Evolutionary conservation across 2,113 vertebrate genomes (phyloP).

Genomic region (Calidris pygmaea): DNA sequence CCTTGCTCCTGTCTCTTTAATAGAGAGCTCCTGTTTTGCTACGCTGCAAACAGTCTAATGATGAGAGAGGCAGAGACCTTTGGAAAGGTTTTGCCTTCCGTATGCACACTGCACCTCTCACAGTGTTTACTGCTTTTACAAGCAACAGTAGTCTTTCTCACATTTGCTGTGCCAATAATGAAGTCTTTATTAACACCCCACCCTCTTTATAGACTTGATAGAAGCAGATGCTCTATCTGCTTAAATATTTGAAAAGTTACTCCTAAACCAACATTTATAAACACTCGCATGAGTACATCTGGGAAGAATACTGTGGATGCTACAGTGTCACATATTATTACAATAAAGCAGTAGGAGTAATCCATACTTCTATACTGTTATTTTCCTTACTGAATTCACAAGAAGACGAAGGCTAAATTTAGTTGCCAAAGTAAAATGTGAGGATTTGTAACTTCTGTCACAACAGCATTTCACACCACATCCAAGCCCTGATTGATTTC

Average conservation of each 20-base stretch:
- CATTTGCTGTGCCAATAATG: conserved; percentile 15
- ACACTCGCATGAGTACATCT: neutral
- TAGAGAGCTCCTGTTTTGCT: neutral
- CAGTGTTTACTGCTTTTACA: conserved; percentile 25
- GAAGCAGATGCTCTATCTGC: conserved; percentile 35
- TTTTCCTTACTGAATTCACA: neutral
- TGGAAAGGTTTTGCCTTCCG: neutral
- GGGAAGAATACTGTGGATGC: neutral
- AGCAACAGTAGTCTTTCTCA: conserved; percentile 9
- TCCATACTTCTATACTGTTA: neutral
- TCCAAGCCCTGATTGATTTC: neutral
- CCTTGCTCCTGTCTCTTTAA: conserved; percentile 9
- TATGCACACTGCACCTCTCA: neutral
- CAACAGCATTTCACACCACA: neutral
- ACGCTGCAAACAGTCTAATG: neutral
- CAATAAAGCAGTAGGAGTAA: neutral
- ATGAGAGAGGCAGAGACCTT: neutral
- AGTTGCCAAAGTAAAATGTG: neutral
- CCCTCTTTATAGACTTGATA: neutral
- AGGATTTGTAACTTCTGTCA: neutral
- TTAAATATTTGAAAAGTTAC: conserved; percentile 40
- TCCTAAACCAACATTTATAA: conserved; percentile 20
- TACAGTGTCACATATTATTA: neutral
- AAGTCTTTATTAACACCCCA: conserved; percentile 34
- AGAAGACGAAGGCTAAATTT: neutral